These are phyloP conservation scores for Colinus virginianus DNA, from an alignment of 2,113 vertebrate species.

Conservation along the genomic window DNA sequence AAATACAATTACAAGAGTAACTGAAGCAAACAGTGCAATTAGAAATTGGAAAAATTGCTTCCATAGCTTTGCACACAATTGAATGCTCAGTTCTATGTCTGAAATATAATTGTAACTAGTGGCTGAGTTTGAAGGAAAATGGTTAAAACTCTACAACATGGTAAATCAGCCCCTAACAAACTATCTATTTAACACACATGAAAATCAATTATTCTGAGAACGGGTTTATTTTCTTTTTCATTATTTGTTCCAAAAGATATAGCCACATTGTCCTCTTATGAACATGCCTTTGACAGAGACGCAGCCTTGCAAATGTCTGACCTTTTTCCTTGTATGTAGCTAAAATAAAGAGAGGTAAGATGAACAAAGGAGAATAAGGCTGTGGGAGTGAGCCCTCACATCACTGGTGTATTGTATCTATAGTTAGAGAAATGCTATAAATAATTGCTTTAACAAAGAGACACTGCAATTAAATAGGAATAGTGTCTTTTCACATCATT, in stretches of 20 bases:
- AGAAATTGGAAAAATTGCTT: conserved; percentile 66
- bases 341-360: background rate
- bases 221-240: background rate
- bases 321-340: background rate
- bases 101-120: conserved; percentile 38
- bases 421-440: background rate
- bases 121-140: background rate
- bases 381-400: background rate
- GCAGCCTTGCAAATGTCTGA: background rate
- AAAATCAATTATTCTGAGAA: conserved; percentile 29
- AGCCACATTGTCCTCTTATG: background rate
- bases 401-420: background rate
- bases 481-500: background rate
- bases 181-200: conserved; percentile 21
- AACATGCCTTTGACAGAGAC: background rate
- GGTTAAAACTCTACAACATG: conserved; percentile 39
- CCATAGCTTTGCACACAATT: conserved; percentile 50
- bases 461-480: background rate
- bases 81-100: conserved; percentile 62
- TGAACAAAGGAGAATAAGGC: background rate
- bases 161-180: conserved; percentile 15
- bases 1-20: conserved; percentile 71
- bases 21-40: conserved; percentile 71
- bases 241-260: background rate
- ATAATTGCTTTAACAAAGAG: conserved; percentile 15